A percentile compares a stretch with the other conserved stretches of the same genome.
Conservation (phyloP, 2,113 vertebrate genomes). For the Corynorhinus townsendii region DNA sequence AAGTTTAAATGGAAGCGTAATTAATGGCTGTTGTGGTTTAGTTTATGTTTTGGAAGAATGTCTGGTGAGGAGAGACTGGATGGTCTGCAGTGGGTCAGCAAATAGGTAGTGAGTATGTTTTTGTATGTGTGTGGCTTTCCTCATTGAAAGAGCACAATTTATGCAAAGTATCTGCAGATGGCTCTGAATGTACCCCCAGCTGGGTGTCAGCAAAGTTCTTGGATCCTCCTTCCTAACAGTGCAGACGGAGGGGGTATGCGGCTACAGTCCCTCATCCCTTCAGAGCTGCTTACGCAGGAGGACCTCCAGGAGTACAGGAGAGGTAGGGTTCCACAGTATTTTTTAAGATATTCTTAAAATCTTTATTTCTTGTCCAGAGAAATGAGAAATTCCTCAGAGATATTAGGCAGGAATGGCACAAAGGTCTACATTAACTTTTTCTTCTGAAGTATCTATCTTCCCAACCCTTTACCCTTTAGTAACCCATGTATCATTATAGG, state of each 20-base stretch:
- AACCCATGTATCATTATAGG: neutral
- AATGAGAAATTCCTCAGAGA: neutral
- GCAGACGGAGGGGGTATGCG: neutral
- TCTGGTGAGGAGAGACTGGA: neutral
- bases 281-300: neutral
- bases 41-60: neutral
- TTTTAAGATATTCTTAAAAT: neutral
- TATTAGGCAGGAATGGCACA: neutral
- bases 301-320: neutral
- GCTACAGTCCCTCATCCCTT: neutral
- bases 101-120: neutral
- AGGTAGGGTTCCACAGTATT: neutral
- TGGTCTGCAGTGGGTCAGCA: neutral
- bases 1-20: neutral
- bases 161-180: neutral
- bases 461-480: neutral
- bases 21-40: neutral
- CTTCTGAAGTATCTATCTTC: neutral
- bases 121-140: neutral
- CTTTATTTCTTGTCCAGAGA: neutral
- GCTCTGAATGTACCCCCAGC: neutral
- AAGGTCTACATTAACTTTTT: neutral
- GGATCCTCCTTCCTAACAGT: neutral
- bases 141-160: neutral
- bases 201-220: neutral